Evolutionary conservation across 2,888 invertebrate genomes (phyloP).

Genomic region (Nomada hirtipes): DNA sequence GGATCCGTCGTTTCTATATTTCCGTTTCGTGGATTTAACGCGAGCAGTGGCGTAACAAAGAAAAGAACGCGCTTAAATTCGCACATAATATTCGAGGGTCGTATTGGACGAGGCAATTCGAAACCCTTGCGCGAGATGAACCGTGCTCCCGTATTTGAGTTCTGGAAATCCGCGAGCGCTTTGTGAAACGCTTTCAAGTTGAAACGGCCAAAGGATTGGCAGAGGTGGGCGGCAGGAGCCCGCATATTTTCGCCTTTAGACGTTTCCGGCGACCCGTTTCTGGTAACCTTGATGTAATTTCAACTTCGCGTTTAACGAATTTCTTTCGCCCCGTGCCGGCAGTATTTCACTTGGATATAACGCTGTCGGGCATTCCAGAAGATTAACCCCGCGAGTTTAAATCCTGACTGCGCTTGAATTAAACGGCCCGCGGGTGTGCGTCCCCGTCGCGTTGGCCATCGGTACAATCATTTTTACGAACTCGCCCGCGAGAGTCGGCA

Average conservation of each 20-base stretch:
- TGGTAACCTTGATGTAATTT: slow-evolving; percentile 39
- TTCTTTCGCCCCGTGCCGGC: slow-evolving; percentile 53
- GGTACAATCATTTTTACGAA: slow-evolving; percentile 10
- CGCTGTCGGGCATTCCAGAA: slow-evolving; percentile 58
- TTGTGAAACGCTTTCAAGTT: slow-evolving; percentile 24
- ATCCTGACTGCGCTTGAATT: slow-evolving; percentile 47
- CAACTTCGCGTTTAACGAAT: slow-evolving; percentile 50
- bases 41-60: background rate
- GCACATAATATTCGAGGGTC: background rate
- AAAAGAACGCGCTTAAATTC: too few species aligned
- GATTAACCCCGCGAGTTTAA: slow-evolving; percentile 66
- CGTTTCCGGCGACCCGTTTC: slow-evolving; percentile 46
- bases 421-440: slow-evolving; percentile 30
- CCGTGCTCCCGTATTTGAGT: slow-evolving; percentile 47
- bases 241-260: slow-evolving; percentile 50
- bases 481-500: background rate
- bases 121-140: slow-evolving; percentile 13
- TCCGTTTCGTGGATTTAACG: background rate
- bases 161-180: slow-evolving; percentile 6
- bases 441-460: slow-evolving; percentile 7
- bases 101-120: slow-evolving; percentile 8
- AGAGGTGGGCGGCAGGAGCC: slow-evolving; percentile 15
- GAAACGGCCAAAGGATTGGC: slow-evolving; percentile 7
- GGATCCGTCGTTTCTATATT: too few species aligned
- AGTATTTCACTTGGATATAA: slow-evolving; percentile 57